Conservation (phyloP, 2,888 invertebrate genomes). For the Hemaris fuciformis region DNA sequence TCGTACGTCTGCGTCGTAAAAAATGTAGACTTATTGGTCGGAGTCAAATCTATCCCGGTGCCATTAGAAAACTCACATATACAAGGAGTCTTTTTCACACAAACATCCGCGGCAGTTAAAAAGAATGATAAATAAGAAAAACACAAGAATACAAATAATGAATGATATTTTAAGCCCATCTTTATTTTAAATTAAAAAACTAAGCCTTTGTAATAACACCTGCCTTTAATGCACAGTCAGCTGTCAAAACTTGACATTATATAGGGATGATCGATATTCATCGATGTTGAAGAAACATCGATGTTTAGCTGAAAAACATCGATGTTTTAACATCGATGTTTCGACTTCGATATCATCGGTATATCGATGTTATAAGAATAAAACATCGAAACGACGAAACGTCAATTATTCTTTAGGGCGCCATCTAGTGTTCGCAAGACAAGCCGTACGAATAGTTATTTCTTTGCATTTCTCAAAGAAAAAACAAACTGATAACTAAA, state of each 20-base stretch:
- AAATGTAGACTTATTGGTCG: conserved; percentile 49
- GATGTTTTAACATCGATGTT: too few relatives aligned
- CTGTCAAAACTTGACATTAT: background rate
- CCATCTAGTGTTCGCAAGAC: too few relatives aligned
- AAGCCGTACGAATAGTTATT: too few relatives aligned
- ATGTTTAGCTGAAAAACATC: too few relatives aligned
- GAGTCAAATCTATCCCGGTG: conserved; percentile 70
- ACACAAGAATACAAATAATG: conserved; percentile 31
- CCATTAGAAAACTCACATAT: conserved; percentile 72
- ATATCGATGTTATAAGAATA: too few relatives aligned
- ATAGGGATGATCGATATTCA: too few relatives aligned
- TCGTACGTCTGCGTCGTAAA: conserved; percentile 48
- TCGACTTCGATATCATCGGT: too few relatives aligned
- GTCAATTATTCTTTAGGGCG: too few relatives aligned
- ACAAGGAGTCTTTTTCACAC: conserved; percentile 61
- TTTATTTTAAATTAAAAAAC: conserved; percentile 6
- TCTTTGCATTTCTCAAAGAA: too few relatives aligned
- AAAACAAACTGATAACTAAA: too few relatives aligned
- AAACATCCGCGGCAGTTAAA: conserved; percentile 48
- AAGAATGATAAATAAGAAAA: conserved; percentile 31
- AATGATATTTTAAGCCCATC: conserved; percentile 36
- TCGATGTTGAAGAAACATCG: too few relatives aligned
- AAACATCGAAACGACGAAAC: too few relatives aligned
- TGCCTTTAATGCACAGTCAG: conserved; percentile 11
- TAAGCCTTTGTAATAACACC: conserved; percentile 8